A percentile compares a stretch with the other conserved stretches of the same genome.
phyloP scores from a whole-genome alignment of 2,113 vertebrate species.

The Dipodomys stephensi region DNA sequence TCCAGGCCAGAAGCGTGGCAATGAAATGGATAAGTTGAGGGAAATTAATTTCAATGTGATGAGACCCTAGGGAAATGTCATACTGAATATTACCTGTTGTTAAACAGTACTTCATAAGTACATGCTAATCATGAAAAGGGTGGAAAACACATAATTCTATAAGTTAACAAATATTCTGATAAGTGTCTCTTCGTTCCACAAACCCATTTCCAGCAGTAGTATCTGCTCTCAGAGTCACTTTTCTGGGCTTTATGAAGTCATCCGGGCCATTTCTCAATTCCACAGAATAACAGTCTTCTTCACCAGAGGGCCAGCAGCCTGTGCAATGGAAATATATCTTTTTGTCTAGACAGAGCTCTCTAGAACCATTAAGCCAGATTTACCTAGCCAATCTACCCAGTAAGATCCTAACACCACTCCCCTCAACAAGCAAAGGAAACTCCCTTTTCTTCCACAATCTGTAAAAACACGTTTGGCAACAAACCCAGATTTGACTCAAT shows the following conservation, averaged over 20 bases:
- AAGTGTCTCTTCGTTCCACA: not conserved
- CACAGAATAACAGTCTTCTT: not conserved
- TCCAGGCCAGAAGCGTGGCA: not conserved
- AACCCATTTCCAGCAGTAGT: not conserved
- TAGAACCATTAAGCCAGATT: conserved; percentile 26
- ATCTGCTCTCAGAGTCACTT: not conserved
- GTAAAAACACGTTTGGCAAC: conserved; percentile 33
- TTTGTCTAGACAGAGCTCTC: conserved; percentile 45
- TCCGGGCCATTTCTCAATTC: not conserved
- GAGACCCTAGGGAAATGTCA: not conserved
- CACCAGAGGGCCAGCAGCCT: not conserved
- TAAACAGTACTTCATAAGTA: not conserved
- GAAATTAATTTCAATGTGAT: not conserved
- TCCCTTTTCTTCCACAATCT: conserved; percentile 33
- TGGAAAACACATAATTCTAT: conserved; percentile 1
- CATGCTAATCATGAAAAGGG: not conserved
- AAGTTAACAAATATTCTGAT: not conserved
- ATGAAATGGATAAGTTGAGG: not conserved
- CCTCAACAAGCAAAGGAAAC: not conserved
- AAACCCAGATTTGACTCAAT: not conserved
- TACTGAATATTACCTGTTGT: not conserved
- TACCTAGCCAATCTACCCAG: conserved; percentile 11
- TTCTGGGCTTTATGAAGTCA: not conserved
- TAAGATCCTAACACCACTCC: not conserved
- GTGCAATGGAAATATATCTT: not conserved